A percentile compares a stretch with the other conserved stretches of the same genome.
These are phyloP conservation scores for Conistra vaccinii DNA, from an alignment of 2,888 invertebrate genomes.

Conservation along the genomic window DNA sequence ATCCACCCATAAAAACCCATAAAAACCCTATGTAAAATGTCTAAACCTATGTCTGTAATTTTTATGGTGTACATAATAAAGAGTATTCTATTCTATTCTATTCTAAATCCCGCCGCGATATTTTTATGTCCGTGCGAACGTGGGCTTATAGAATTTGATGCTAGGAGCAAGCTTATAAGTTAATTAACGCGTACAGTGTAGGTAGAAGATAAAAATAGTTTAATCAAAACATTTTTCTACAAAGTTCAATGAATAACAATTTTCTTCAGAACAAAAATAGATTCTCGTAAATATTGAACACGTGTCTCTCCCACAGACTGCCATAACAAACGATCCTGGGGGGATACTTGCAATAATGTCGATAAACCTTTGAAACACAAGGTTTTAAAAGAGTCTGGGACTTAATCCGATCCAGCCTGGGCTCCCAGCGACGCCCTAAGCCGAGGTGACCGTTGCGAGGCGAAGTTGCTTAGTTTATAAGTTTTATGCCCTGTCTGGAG, in stretches of 20 bases:
- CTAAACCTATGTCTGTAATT: no score
- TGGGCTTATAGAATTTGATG: neutral
- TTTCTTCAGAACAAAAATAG: conserved; percentile 19
- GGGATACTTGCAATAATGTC: conserved; percentile 22
- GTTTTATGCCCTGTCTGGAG: no score
- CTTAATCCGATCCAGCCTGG: no score
- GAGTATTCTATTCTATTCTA: no score
- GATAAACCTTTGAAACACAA: conserved; percentile 8
- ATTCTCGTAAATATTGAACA: conserved; percentile 45
- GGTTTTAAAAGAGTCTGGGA: neutral
- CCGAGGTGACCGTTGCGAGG: no score
- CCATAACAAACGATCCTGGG: conserved; percentile 30
- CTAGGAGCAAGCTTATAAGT: neutral
- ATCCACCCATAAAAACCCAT: no score
- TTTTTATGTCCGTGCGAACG: no score
- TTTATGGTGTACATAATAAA: no score
- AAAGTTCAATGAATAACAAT: conserved; percentile 16
- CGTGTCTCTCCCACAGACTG: conserved; percentile 46
- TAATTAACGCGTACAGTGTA: neutral
- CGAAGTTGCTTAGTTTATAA: no score
- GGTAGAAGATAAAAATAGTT: conserved; percentile 9
- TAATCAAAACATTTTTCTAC: conserved; percentile 22
- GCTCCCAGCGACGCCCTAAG: no score
- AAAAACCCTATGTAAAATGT: no score
- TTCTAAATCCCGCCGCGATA: no score